Evolutionary conservation across 2,888 invertebrate genomes (phyloP), one percentile per base, ranked within the genome.

Genomic region (Acrocyrtus sp.): DNA sequence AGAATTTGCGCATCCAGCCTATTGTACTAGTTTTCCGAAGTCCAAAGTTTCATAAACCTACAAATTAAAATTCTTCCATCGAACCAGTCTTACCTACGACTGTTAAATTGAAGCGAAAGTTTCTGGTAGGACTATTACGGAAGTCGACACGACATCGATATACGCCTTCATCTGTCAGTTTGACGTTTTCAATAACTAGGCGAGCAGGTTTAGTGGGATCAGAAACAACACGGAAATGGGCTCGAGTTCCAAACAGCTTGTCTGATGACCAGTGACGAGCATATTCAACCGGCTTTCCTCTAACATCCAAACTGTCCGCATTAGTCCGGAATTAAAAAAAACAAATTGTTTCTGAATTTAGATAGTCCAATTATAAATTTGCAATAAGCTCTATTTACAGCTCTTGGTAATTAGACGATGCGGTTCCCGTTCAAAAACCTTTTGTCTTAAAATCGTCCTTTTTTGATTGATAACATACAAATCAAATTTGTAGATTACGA

Each of bases 41-140:
- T 8, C 34, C 12, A 34, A 12, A 12, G 12, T 34, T 34, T 8
- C 6, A 34, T 34, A 34, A 34, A 34, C 41, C 19, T 57, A 19
- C 45, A 45, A 45, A 45, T 15, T 45, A 6, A n/a, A 3, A 50
- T 53, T 27, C 10, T 12, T 45, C 6, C 41, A 50, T n/a, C n/a
- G n/a, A n/a, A n/a, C n/a, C n/a, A n/a, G n/a, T n/a, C 92, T 91
- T 84, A 95, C 95, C 93, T 83, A 94, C 92, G 80, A 95, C 93
- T 77, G 94, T 93, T 83, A 95, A 90, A 86, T 94, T 94, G 86
- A 94, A 94, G 83, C 92, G 89, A 85, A 93, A 91, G 86, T 92
- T 94, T 84, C 93, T 90, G 75, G 95, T 94, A 86, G 94, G 94
- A 78, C 93, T 92, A 85, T 93, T 93, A 78, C 92, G 88, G 87